Evolutionary conservation across 2,113 vertebrate species (phyloP).

Genomic region (Solea senegalensis): DNA sequence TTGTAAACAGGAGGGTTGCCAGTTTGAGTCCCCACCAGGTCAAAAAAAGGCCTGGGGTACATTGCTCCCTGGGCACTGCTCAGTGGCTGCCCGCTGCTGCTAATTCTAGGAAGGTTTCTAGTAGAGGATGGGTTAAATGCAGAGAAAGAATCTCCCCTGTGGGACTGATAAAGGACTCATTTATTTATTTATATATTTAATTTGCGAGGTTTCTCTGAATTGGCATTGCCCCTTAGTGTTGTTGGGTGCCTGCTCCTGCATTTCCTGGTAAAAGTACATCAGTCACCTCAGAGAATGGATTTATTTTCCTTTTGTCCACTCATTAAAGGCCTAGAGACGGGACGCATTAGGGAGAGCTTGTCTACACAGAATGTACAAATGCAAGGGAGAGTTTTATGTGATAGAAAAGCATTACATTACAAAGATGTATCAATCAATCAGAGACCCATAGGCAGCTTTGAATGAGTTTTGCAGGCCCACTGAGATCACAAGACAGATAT

Average conservation of each 20-base stretch:
- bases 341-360: slow-evolving; percentile 46
- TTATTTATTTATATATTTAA: too few species aligned
- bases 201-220: slow-evolving; percentile 32
- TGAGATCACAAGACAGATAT: slow-evolving; percentile 3
- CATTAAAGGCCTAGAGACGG: slow-evolving; percentile 54
- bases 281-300: slow-evolving; percentile 44
- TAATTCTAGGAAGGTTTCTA: too few species aligned
- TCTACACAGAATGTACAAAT: slow-evolving; percentile 1
- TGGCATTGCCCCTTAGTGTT: slow-evolving; percentile 21
- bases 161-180: too few species aligned
- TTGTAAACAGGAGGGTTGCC: too few species aligned
- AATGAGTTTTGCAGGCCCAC: not conserved
- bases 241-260: slow-evolving; percentile 31
- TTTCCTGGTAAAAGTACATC: slow-evolving; percentile 46
- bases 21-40: too few species aligned
- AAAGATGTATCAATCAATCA: not conserved
- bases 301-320: slow-evolving; percentile 41
- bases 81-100: too few species aligned
- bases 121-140: too few species aligned
- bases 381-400: not conserved
- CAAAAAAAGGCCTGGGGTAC: too few species aligned
- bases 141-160: too few species aligned
- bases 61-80: too few species aligned
- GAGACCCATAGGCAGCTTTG: not conserved
- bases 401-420: not conserved